A percentile compares a stretch with the other conserved stretches of the same genome.
These are phyloP conservation scores for Zoanthus gigantus DNA, from an alignment of 92 coral and sea anemone species.

Conservation along the genomic window DNA sequence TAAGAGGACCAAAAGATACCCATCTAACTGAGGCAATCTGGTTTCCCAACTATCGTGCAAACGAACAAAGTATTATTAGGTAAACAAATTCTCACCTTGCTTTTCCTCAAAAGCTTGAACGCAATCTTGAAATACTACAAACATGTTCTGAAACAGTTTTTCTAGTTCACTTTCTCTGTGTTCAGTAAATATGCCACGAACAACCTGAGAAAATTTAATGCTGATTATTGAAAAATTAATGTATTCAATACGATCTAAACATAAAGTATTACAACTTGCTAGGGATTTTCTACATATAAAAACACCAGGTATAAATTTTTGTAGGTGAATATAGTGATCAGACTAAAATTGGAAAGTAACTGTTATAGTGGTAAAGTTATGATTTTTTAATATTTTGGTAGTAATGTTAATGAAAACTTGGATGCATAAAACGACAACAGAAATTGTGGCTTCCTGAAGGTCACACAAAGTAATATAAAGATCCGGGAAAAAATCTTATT, in stretches of 20 bases:
- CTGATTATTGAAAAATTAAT: neutral
- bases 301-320: neutral
- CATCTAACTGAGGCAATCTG: too few species aligned
- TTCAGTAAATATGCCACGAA: conserved; percentile 27
- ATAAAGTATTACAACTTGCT: too few species aligned
- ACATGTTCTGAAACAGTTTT: conserved; percentile 6
- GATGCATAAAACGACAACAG: too few species aligned
- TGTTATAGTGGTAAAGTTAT: neutral
- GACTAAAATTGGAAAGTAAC: neutral
- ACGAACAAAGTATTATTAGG: neutral
- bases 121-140: neutral
- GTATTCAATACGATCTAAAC: too few species aligned
- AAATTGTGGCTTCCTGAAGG: too few species aligned
- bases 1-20: too few species aligned
- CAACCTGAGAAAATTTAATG: neutral
- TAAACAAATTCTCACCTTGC: neutral
- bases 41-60: neutral
- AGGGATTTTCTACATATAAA: neutral
- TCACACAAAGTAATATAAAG: too few species aligned
- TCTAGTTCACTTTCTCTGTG: neutral
- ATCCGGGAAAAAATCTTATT: too few species aligned
- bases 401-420: too few species aligned
- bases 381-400: too few species aligned
- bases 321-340: neutral
- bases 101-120: neutral